Percentiles rank a stretch among this genome's conserved stretches.
These are phyloP conservation scores for Caenorhabditis sinica DNA, from an alignment of 2,888 invertebrate genomes.

Conservation along the genomic window DNA sequence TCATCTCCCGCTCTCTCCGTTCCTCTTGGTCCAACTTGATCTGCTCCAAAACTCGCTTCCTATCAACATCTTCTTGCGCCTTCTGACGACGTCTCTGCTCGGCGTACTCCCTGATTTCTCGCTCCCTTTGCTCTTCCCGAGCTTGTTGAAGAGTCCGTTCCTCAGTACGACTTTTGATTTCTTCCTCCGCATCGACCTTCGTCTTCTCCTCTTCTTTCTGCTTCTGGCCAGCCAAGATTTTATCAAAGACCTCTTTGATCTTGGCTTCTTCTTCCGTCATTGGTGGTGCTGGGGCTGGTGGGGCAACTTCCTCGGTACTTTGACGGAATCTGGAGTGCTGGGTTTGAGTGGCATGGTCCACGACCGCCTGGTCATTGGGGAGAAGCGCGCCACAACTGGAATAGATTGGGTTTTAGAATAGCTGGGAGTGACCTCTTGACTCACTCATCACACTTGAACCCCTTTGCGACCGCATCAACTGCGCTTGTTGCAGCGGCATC, in stretches of 20 bases:
- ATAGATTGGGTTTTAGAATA: neutral
- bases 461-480: neutral
- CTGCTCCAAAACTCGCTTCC: slow-evolving; percentile 14
- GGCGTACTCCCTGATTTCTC: slow-evolving; percentile 1
- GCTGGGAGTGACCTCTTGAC: neutral
- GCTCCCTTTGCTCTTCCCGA: neutral
- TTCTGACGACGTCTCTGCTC: slow-evolving; percentile 8
- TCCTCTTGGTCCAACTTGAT: slow-evolving; percentile 26
- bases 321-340: neutral
- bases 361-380: neutral
- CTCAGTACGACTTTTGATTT: neutral
- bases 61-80: neutral
- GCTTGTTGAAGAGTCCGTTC: neutral
- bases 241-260: neutral
- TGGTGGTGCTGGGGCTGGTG: neutral
- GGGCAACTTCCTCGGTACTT: neutral
- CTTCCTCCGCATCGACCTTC: neutral
- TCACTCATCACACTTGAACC: slow-evolving; percentile 19
- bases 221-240: neutral
- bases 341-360: neutral
- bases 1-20: neutral
- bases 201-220: neutral
- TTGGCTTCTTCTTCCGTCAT: neutral
- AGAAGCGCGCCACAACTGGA: neutral
- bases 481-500: neutral